A percentile compares a stretch with the other conserved stretches of the same genome.
Conservation (phyloP, 92 coral and sea anemone genomes). For the Zoanthus sansibaricus region DNA sequence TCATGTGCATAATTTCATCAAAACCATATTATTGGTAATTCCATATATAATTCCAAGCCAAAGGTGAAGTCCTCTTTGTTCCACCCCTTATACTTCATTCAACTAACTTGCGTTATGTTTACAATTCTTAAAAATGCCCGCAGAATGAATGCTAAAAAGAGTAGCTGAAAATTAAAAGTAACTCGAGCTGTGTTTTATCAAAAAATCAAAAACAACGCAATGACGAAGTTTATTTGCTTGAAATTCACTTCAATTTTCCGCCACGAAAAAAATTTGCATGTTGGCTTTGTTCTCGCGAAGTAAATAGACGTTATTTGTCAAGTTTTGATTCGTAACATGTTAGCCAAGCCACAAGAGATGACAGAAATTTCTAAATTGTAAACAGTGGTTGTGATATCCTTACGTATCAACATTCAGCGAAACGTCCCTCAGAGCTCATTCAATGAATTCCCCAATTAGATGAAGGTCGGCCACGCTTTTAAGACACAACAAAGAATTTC, state of each 20-base stretch:
- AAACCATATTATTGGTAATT: constrained; percentile 67
- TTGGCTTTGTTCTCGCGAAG: constrained; percentile 80
- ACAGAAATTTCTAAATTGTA: constrained; percentile 67
- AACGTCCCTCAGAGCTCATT: constrained; percentile 50
- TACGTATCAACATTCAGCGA: constrained; percentile 67
- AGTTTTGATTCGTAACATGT: constrained; percentile 54
- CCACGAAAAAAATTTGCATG: constrained; percentile 80
- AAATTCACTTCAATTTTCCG: constrained; percentile 31
- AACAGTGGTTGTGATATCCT: constrained; percentile 58
- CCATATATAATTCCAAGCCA: constrained; percentile 61
- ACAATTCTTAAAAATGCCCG: constrained; percentile 49
- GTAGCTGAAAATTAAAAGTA: constrained; percentile 13
- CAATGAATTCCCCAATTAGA: constrained; percentile 67
- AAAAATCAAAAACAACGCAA: background rate
- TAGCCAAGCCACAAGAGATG: constrained; percentile 48
- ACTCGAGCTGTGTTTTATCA: constrained; percentile 2
- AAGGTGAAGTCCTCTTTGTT: constrained; percentile 83
- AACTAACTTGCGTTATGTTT: constrained; percentile 67
- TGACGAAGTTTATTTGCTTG: constrained; percentile 31
- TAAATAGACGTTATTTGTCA: constrained; percentile 64
- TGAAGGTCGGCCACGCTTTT: constrained; percentile 19
- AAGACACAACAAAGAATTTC: constrained; percentile 28
- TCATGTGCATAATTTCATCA: constrained; percentile 76
- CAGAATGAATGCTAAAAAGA: constrained; percentile 29
- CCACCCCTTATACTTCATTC: constrained; percentile 55